Percentiles rank a stretch among this genome's conserved stretches.
These are phyloP conservation scores for Adoxophyes honmai DNA, from an alignment of 1,140 invertebrate species.

Conservation along the genomic window DNA sequence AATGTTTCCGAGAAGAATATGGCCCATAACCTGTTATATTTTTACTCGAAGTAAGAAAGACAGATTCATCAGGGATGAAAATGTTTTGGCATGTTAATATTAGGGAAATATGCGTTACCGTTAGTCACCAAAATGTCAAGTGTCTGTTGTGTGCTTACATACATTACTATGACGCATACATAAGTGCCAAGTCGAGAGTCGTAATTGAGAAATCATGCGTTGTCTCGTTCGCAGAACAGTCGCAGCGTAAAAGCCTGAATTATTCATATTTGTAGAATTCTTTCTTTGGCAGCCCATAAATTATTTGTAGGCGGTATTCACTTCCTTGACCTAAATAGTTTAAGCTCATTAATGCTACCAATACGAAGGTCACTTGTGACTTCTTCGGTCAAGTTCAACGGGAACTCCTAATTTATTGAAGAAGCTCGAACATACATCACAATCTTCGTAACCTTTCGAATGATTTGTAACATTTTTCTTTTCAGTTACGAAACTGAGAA, in stretches of 20 bases:
- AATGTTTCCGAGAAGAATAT: too few relatives aligned
- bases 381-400: too few relatives aligned
- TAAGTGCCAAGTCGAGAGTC: background rate
- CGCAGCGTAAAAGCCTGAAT: constrained; percentile 1
- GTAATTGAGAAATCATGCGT: constrained; percentile 7
- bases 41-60: too few relatives aligned
- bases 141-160: background rate
- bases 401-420: too few relatives aligned
- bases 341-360: too few relatives aligned
- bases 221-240: background rate
- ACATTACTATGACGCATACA: constrained; percentile 7
- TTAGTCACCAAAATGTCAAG: constrained; percentile 1
- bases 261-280: constrained; percentile 2
- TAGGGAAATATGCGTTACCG: background rate
- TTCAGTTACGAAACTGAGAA: constrained; percentile 86
- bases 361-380: too few relatives aligned
- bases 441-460: background rate
- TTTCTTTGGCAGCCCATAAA: background rate
- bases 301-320: background rate
- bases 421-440: too few relatives aligned
- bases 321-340: constrained; percentile 4
- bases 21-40: too few relatives aligned
- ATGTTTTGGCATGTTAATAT: too few relatives aligned
- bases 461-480: constrained; percentile 3
- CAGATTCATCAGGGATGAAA: too few relatives aligned